These are phyloP conservation scores for Crossocerus cetratus DNA, from an alignment of 2,888 invertebrate species.

Conservation along the genomic window DNA sequence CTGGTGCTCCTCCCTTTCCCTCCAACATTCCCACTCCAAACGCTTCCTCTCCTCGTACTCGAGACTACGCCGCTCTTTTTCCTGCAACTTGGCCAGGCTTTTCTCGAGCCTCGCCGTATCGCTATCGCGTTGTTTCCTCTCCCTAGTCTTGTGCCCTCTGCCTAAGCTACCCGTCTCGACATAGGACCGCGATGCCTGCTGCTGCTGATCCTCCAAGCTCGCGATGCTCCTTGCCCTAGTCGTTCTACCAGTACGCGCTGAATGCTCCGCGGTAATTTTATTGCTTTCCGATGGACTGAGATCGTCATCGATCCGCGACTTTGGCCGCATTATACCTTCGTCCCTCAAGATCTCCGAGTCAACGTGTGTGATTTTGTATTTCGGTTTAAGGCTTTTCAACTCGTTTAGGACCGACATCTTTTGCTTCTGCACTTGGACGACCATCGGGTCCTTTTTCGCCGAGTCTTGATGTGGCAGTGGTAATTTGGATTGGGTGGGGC, in stretches of 20 bases:
- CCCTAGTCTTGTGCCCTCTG: conserved; percentile 61
- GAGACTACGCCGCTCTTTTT: conserved; percentile 64
- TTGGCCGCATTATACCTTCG: conserved; percentile 75
- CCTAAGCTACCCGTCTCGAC: conserved; percentile 74
- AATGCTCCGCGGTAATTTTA: conserved; percentile 50
- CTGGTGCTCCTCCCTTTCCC: conserved; percentile 51
- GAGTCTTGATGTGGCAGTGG: conserved; percentile 67
- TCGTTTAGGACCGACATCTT: conserved; percentile 73
- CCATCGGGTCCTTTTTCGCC: conserved; percentile 66
- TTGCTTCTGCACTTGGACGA: conserved; percentile 70
- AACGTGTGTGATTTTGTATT: conserved; percentile 73
- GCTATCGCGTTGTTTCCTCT: conserved; percentile 61
- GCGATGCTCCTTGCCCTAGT: conserved; percentile 70
- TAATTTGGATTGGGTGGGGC: conserved; percentile 31
- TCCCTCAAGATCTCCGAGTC: conserved; percentile 74
- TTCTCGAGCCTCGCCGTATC: conserved; percentile 63
- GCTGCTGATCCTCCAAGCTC: conserved; percentile 67
- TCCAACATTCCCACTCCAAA: conserved; percentile 63
- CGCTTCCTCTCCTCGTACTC: conserved; percentile 69
- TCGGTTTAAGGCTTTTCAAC: conserved; percentile 70
- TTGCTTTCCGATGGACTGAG: conserved; percentile 68
- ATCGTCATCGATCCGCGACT: conserved; percentile 74
- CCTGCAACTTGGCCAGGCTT: conserved; percentile 58
- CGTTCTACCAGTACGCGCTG: conserved; percentile 54
- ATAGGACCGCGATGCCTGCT: conserved; percentile 55